These are phyloP conservation scores for Montipora sp. DNA, from an alignment of 64 coral and sea anemone species.

Conservation along the genomic window DNA sequence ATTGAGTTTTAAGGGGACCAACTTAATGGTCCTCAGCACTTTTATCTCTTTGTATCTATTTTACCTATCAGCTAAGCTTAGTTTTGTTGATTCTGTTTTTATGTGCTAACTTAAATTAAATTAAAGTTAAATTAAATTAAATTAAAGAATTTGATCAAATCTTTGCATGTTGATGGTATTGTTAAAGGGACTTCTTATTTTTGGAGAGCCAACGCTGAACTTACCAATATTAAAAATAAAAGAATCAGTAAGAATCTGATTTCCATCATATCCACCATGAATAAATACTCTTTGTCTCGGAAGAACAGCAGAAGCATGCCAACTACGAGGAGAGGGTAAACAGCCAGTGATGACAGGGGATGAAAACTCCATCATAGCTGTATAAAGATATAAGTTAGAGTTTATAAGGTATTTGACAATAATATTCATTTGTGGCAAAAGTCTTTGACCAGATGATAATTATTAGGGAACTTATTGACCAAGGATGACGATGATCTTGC, in stretches of 20 bases:
- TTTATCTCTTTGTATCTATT: too few species aligned
- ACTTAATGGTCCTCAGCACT: too few species aligned
- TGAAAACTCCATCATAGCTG: conserved; percentile 91
- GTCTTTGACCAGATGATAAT: too few species aligned
- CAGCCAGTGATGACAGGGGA: conserved; percentile 60
- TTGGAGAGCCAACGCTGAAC: background rate
- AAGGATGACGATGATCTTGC: too few species aligned
- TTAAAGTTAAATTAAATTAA: too few species aligned
- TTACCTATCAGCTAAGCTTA: too few species aligned
- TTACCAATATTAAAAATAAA: conserved; percentile 91
- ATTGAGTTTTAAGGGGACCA: too few species aligned
- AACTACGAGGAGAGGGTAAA: conserved; percentile 74
- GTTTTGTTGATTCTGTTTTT: too few species aligned
- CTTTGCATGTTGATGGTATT: too few species aligned
- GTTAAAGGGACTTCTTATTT: background rate
- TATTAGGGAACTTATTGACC: too few species aligned
- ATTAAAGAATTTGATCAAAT: too few species aligned
- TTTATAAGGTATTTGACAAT: background rate
- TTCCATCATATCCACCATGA: conserved; percentile 94
- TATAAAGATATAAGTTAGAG: conserved; percentile 14
- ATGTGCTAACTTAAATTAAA: background rate
- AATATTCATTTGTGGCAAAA: background rate
- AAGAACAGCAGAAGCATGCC: conserved; percentile 78
- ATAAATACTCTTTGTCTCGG: conserved; percentile 76
- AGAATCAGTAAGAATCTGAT: conserved; percentile 71